These are phyloP conservation scores for Bucorvus abyssinicus DNA, from an alignment of 2,797 vertebrate species.

Conservation along the genomic window DNA sequence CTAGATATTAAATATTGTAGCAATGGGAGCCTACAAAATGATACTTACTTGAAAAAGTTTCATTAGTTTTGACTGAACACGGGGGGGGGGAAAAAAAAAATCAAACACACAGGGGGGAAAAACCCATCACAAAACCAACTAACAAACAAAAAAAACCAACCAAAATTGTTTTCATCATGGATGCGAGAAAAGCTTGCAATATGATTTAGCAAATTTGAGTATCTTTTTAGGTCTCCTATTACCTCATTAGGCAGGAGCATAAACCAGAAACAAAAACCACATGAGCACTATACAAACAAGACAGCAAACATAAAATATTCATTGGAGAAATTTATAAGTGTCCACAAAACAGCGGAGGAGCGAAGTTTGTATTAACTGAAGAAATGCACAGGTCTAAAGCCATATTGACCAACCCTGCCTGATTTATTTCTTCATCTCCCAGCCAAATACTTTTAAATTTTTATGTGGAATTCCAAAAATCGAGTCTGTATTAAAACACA, in stretches of 20 bases:
- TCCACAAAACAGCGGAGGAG: neutral
- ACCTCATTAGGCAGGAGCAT: neutral
- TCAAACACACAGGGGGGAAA: rapidly evolving
- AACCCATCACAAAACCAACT: neutral
- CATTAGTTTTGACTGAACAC: neutral
- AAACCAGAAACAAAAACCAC: neutral
- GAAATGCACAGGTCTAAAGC: neutral
- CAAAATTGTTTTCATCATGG: neutral
- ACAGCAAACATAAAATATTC: neutral
- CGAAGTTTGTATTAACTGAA: neutral
- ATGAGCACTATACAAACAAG: neutral
- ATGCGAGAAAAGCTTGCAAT: neutral
- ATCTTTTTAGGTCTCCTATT: neutral
- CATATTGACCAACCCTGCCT: neutral
- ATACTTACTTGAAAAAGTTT: neutral
- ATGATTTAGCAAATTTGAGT: neutral
- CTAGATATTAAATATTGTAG: neutral
- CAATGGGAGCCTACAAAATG: neutral
- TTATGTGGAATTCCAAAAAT: neutral
- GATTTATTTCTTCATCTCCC: neutral
- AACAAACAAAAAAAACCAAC: neutral
- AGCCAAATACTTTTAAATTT: neutral
- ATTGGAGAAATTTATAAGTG: neutral
- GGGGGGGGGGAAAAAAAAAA: neutral
- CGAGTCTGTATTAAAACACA: neutral